These are phyloP conservation scores for Ips typographus DNA, from an alignment of 1,140 invertebrate species.

Conservation along the genomic window DNA sequence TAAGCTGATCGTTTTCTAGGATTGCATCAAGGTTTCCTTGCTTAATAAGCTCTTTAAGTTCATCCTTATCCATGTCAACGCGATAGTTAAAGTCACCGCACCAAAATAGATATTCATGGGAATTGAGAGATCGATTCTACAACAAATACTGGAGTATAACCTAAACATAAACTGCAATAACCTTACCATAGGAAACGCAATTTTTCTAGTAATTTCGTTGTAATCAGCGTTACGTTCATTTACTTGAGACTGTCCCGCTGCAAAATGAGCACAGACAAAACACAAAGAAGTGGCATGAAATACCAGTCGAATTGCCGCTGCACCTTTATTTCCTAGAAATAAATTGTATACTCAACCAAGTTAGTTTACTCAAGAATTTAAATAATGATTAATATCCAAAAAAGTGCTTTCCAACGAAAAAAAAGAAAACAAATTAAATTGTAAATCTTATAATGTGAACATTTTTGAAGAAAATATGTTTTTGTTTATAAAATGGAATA, in stretches of 20 bases:
- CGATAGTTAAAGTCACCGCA: constrained; percentile 99
- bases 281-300: constrained; percentile 92
- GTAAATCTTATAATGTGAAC: too few species aligned
- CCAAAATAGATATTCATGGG: constrained; percentile 99
- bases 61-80: constrained; percentile 93
- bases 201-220: constrained; percentile 89
- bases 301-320: constrained; percentile 90
- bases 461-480: too few species aligned
- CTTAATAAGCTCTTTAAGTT: constrained; percentile 84
- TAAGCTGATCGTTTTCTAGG: constrained; percentile 86
- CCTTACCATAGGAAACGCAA: constrained; percentile 82
- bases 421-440: neutral
- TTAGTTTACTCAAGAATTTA: too few species aligned
- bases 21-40: constrained; percentile 78
- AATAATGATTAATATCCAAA: too few species aligned
- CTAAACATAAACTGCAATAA: constrained; percentile 10
- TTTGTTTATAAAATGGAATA: too few species aligned
- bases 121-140: constrained; percentile 76
- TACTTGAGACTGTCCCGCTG: constrained; percentile 96
- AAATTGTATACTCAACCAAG: neutral
- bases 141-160: constrained; percentile 14
- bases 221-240: constrained; percentile 95
- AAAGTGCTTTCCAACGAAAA: neutral
- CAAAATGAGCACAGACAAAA: constrained; percentile 98
- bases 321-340: constrained; percentile 67